Percentiles rank a stretch among this genome's conserved stretches.
These are phyloP conservation scores for Gryon sp. DNA, from an alignment of 1,140 invertebrate genomes.

Conservation along the genomic window DNA sequence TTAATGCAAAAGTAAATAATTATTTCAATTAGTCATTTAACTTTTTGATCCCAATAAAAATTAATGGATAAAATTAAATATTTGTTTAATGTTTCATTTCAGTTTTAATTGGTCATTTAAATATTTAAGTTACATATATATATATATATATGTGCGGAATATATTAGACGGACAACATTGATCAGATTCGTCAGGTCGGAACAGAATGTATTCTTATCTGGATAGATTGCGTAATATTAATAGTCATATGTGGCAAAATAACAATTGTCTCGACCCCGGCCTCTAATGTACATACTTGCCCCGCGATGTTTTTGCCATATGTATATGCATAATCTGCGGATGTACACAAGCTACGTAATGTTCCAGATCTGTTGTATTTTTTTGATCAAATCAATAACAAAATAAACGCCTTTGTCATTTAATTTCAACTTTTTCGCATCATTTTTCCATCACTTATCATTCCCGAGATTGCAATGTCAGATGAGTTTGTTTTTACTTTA, in stretches of 20 bases:
- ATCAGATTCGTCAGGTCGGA: constrained; percentile 15
- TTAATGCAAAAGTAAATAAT: no score
- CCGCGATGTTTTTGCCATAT: constrained; percentile 31
- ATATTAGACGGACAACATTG: no score
- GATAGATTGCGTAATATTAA: constrained; percentile 28
- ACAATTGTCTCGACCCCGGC: constrained; percentile 42
- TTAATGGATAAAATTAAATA: no score
- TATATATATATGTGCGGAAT: no score
- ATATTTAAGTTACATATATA: no score
- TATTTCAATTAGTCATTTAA: no score
- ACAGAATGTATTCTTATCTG: background rate
- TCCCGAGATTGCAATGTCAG: no score
- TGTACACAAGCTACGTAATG: constrained; percentile 9
- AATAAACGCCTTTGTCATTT: background rate
- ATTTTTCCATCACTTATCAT: no score
- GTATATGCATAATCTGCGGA: constrained; percentile 4
- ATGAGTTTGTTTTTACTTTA: no score
- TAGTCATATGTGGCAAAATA: constrained; percentile 32
- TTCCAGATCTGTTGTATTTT: constrained; percentile 31
- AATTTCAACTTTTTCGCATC: background rate
- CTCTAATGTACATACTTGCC: constrained; percentile 22
- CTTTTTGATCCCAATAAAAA: no score
- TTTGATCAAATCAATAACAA: constrained; percentile 12
- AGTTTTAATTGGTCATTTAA: no score
- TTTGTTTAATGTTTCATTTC: no score